Conservation (phyloP, 2,797 vertebrate genomes). For the Alfaro cultratus region DNA sequence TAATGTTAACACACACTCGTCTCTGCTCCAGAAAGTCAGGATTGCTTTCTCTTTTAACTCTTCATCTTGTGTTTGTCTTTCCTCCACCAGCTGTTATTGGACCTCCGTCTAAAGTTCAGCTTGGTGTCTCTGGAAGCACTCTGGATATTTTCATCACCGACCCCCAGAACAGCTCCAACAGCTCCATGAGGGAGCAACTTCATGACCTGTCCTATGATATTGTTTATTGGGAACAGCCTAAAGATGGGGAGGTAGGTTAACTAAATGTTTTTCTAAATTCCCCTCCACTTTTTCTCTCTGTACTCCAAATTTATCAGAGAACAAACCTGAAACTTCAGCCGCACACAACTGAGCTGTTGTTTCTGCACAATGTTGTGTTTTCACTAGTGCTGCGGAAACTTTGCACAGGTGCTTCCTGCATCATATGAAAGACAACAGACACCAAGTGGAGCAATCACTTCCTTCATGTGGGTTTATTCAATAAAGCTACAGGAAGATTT, state of each 20-base stretch:
- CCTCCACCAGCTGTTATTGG: constrained; percentile 67
- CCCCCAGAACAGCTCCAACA: constrained; percentile 63
- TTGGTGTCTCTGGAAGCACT: constrained; percentile 32
- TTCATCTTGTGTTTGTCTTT: neutral
- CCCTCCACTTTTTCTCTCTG: neutral
- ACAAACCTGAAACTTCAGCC: neutral
- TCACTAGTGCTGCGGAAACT: neutral
- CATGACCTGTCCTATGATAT: constrained; percentile 52
- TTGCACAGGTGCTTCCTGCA: constrained; percentile 2
- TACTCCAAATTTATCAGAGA: neutral
- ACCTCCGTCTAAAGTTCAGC: constrained; percentile 66
- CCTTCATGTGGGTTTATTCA: neutral
- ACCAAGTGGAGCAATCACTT: neutral
- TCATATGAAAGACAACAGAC: neutral
- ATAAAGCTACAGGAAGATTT: neutral
- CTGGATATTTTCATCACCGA: constrained; percentile 67
- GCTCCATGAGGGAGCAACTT: constrained; percentile 58
- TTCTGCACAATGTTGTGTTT: neutral
- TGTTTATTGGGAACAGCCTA: constrained; percentile 62
- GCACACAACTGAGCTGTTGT: neutral
- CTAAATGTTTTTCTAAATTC: neutral
- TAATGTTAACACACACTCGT: no score
- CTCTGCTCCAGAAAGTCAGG: neutral
- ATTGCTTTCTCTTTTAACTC: neutral
- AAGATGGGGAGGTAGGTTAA: constrained; percentile 46